Percentiles rank a stretch among this genome's conserved stretches.
These are phyloP conservation scores for Pseudorectes ferrugineus DNA, from an alignment of 2,113 vertebrate genomes.

Conservation along the genomic window DNA sequence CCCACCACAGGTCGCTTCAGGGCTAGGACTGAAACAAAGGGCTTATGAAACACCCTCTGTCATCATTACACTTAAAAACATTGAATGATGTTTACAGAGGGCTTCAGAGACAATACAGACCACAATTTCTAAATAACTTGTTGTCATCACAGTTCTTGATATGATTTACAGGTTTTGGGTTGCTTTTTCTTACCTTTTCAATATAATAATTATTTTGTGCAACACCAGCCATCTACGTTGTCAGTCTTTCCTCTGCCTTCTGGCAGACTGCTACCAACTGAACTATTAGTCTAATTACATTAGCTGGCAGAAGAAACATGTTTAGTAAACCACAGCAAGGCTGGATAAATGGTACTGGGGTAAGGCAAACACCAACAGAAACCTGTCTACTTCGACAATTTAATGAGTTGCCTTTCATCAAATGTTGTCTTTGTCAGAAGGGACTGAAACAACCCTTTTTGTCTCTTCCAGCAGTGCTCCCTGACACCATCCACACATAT, in stretches of 20 bases:
- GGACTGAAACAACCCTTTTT: background rate
- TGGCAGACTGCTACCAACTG: background rate
- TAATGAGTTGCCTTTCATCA: background rate
- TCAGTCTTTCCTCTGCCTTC: background rate
- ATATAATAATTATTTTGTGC: background rate
- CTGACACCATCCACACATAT: background rate
- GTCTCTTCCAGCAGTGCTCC: background rate
- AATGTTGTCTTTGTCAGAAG: background rate
- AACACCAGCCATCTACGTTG: background rate
- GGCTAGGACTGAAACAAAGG: background rate
- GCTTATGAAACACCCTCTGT: background rate
- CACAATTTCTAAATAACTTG: background rate
- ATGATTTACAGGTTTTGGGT: background rate
- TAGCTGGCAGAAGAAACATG: background rate
- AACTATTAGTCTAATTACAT: background rate
- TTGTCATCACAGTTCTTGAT: background rate
- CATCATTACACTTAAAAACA: background rate
- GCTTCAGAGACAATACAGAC: background rate
- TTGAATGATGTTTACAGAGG: background rate
- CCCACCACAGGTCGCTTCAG: accelerated
- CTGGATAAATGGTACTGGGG: background rate
- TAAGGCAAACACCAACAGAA: background rate
- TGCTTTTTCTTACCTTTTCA: background rate
- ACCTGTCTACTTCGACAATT: background rate
- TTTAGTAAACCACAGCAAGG: background rate